Evolutionary conservation across 2,113 vertebrate species (phyloP).

Genomic region (Eleginops maclovinus): DNA sequence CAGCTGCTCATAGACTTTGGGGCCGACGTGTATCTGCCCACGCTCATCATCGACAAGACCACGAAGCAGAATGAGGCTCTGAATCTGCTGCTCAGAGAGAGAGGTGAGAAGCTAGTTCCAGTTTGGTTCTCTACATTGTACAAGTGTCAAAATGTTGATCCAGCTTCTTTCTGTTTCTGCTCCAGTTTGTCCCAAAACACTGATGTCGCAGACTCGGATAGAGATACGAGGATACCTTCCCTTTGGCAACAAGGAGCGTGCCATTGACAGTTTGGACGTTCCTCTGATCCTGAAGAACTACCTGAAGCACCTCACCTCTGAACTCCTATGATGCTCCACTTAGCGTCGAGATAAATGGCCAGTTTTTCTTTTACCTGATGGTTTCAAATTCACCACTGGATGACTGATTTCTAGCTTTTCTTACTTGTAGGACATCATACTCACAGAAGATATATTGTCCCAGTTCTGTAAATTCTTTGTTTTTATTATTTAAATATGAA

Average conservation of each 20-base stretch:
- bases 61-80: slow-evolving; percentile 84
- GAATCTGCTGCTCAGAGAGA: slow-evolving; percentile 87
- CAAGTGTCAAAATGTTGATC: neutral
- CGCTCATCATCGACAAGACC: slow-evolving; percentile 72
- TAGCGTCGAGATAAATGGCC: neutral
- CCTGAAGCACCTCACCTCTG: slow-evolving; percentile 83
- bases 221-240: slow-evolving; percentile 82
- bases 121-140: too few relatives aligned
- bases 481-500: slow-evolving; percentile 5
- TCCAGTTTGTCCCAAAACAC: slow-evolving; percentile 89
- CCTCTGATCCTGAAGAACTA: slow-evolving; percentile 88
- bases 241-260: slow-evolving; percentile 48
- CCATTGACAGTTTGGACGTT: slow-evolving; percentile 85
- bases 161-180: slow-evolving; percentile 11
- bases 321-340: slow-evolving; percentile 41
- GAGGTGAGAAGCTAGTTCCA: slow-evolving; percentile 84
- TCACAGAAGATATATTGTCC: neutral
- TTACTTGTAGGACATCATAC: neutral
- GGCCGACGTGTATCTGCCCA: slow-evolving; percentile 90
- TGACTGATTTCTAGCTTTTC: neutral
- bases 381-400: slow-evolving; percentile 1
- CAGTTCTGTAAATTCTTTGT: neutral
- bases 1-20: slow-evolving; percentile 94
- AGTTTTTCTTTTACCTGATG: slow-evolving; percentile 9
- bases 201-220: slow-evolving; percentile 91